Evolutionary conservation across 2,888 invertebrate genomes (phyloP).

Genomic region (Metallyticus violacea): DNA sequence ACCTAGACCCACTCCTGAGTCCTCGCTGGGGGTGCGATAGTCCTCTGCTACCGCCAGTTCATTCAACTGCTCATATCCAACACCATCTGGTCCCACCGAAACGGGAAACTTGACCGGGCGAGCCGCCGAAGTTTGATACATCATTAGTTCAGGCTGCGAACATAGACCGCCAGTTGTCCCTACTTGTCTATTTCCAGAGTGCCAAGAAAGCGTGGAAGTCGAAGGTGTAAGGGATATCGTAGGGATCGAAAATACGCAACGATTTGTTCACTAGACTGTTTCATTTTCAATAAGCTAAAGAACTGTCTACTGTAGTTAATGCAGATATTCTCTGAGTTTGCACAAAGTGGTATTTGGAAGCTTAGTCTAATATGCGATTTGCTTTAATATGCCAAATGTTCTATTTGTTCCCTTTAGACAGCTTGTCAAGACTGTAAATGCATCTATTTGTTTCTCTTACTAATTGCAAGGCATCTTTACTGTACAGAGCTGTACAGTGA

Average conservation of each 20-base stretch:
- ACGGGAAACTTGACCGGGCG: slow-evolving; percentile 36
- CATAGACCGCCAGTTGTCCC: neutral
- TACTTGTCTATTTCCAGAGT: neutral
- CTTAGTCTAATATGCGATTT: too few species aligned
- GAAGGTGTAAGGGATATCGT: too few species aligned
- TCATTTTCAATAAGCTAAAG: neutral
- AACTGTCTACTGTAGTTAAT: too few species aligned
- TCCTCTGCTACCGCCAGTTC: slow-evolving; percentile 37
- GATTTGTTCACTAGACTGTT: neutral
- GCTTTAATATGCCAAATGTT: too few species aligned
- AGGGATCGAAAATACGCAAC: too few species aligned
- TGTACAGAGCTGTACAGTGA: too few species aligned
- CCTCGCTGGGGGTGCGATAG: slow-evolving; percentile 81
- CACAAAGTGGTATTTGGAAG: too few species aligned
- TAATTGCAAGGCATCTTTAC: too few species aligned
- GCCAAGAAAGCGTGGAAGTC: neutral
- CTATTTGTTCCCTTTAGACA: too few species aligned
- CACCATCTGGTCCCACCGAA: slow-evolving; percentile 24
- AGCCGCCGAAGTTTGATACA: slow-evolving; percentile 27
- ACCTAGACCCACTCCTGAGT: slow-evolving; percentile 90
- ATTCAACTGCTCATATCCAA: slow-evolving; percentile 27
- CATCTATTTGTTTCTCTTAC: too few species aligned
- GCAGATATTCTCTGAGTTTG: too few species aligned
- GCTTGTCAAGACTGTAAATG: too few species aligned
- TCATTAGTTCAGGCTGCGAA: slow-evolving; percentile 32